These are phyloP conservation scores for Calliphora vomitoria DNA, from an alignment of 2,888 invertebrate species.

Conservation along the genomic window DNA sequence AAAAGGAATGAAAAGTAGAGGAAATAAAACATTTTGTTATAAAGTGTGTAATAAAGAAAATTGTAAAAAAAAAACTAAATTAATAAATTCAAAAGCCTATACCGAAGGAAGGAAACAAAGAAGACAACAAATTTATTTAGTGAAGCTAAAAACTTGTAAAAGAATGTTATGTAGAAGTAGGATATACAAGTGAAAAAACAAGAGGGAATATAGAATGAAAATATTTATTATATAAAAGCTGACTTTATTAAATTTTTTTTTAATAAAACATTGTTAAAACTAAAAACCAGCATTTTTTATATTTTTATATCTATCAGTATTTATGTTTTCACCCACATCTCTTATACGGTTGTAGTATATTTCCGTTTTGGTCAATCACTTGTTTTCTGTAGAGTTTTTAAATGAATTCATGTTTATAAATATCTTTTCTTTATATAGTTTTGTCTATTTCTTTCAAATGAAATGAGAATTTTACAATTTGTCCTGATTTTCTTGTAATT, in stretches of 20 bases:
- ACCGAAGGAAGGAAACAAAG: constrained; percentile 13
- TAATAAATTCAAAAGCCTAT: constrained; percentile 52
- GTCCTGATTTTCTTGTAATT: too few species aligned
- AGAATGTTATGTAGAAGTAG: neutral
- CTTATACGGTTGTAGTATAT: neutral
- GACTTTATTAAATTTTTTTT: too few species aligned
- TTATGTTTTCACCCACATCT: neutral
- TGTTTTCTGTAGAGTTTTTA: neutral
- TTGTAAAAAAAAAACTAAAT: constrained; percentile 30
- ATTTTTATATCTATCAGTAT: too few species aligned
- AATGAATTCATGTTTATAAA: too few species aligned
- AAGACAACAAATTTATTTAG: neutral
- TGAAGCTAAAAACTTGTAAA: neutral
- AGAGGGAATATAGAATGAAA: too few species aligned
- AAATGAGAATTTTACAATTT: too few species aligned
- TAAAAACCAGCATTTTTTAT: too few species aligned
- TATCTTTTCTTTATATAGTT: too few species aligned
- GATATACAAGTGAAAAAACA: neutral
- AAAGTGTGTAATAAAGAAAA: constrained; percentile 16
- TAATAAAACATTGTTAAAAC: too few species aligned
- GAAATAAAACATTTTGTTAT: constrained; percentile 24
- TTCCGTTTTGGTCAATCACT: constrained; percentile 22
- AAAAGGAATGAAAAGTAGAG: neutral
- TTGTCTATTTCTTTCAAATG: too few species aligned
- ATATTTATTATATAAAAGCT: too few species aligned